Conservation (phyloP, 2,797 vertebrate species). For the Champsocephalus gunnari region DNA sequence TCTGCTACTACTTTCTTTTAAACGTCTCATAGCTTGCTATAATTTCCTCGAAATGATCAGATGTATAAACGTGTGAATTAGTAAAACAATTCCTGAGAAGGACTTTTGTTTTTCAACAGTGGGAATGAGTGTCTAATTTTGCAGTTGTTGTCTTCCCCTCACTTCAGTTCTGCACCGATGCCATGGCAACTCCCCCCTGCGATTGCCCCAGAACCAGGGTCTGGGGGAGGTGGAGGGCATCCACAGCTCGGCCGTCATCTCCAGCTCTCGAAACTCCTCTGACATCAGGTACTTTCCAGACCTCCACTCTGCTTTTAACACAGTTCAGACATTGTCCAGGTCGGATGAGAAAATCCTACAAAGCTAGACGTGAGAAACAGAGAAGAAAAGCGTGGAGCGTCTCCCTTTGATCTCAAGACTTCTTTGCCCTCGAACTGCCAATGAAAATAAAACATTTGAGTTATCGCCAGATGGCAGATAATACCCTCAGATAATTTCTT, state of each 20-base stretch:
- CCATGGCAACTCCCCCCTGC: constrained; percentile 71
- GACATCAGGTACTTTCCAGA: constrained; percentile 74
- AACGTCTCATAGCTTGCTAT: not conserved
- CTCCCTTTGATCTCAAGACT: constrained; percentile 23
- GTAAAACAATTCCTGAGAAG: not conserved
- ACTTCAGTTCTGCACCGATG: constrained; percentile 77
- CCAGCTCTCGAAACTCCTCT: constrained; percentile 62
- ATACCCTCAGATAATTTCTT: not conserved
- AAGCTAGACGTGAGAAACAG: not conserved
- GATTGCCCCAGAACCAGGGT: constrained; percentile 78
- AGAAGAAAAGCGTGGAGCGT: not conserved
- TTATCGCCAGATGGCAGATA: constrained; percentile 18
- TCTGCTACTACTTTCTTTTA: not conserved
- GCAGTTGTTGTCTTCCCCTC: not conserved
- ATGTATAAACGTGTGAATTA: not conserved
- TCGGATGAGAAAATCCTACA: constrained; percentile 10
- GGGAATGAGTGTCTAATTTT: constrained; percentile 1
- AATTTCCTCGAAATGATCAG: fast-evolving
- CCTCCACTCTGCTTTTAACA: not conserved
- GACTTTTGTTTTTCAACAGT: not conserved
- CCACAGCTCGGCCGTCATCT: constrained; percentile 76
- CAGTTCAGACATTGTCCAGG: not conserved
- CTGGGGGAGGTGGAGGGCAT: constrained; percentile 81
- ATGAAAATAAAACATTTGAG: constrained; percentile 29
- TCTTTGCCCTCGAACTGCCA: constrained; percentile 20